Base-by-base conservation (phyloP, 2,888 invertebrate genomes). In the Blera fallax region DNA sequence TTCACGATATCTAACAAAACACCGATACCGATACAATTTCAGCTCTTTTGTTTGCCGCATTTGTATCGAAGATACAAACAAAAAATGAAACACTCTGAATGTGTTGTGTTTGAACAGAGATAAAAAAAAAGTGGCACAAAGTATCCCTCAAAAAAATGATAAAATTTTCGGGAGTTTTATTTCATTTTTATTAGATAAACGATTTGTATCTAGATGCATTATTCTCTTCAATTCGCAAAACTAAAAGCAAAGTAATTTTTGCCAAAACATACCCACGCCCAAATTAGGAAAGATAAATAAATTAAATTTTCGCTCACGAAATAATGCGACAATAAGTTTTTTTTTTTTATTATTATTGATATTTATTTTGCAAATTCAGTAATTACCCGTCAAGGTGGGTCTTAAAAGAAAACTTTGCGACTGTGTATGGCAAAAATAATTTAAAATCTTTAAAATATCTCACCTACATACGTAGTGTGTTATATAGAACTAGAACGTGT, bases 361-460 rank as follows among this genome's bases (percentile, higher is more conserved):
- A 14, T 29, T 10, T 14, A 29, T 54, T 58, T 58, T 40, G 37
- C 37, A n/a, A 34, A 34, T 37, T 58, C 2, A n/a, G 37, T 24
- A 58, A 58, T 37, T 37, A 58, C 37, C 58, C 21, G n/a, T 24
- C 24, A 24, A 58, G 58, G 37, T 58, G 37, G 37, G 58, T 58
- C 37, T 37, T 18, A 37, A 37, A 21, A 18, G n/a, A 1, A 54
- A 54, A 27, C 4, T 18, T 14, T 29, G 11, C 3, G 34, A 11
- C 21, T 56, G 56, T 34, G 6, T 56, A 18, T 34, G 34, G 34
- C 10, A 11, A 56, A 34, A 56, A 21, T 24, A 56, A 56, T 34
- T 10, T 11, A 32, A 32, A 16, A 56, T 56, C 11, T 18, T 32
- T 4, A 1, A 34, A 34, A 56, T 56, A 56, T 32, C 0, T 18